Conservation (phyloP, 2,797 vertebrate genomes). For the Rhynchonycteris naso region DNA sequence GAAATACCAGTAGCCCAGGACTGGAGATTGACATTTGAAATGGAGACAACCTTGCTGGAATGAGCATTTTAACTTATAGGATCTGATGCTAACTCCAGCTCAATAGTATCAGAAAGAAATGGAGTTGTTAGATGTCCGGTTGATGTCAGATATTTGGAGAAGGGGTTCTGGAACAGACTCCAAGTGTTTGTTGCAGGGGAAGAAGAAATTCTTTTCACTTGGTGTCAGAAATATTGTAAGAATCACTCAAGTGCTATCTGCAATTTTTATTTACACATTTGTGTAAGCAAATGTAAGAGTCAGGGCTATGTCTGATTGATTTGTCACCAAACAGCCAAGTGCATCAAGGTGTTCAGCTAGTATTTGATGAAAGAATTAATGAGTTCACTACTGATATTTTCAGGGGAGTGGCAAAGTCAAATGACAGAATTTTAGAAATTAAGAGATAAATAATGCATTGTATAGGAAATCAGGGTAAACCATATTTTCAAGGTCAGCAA, state of each 20-base stretch:
- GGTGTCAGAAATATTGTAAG: not conserved
- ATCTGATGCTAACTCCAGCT: not conserved
- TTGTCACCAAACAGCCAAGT: not conserved
- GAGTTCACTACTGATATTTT: not conserved
- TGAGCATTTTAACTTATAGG: not conserved
- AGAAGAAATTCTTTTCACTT: not conserved
- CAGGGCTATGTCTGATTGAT: not conserved
- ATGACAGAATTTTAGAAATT: not conserved
- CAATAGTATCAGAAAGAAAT: not conserved
- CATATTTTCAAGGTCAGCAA: not conserved
- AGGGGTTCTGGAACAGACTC: not conserved
- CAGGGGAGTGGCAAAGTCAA: not conserved
- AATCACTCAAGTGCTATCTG: not conserved
- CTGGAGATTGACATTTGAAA: not conserved
- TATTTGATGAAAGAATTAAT: not conserved
- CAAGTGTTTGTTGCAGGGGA: not conserved
- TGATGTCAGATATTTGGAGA: not conserved
- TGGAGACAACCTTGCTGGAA: not conserved
- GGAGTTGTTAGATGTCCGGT: not conserved
- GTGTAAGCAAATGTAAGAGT: not conserved
- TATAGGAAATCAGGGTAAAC: not conserved
- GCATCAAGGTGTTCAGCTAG: not conserved
- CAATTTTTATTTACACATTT: not conserved
- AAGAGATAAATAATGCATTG: not conserved
- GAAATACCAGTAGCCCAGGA: not conserved